Conservation (phyloP, 2,797 vertebrate species). For the Serranus cabrilla region DNA sequence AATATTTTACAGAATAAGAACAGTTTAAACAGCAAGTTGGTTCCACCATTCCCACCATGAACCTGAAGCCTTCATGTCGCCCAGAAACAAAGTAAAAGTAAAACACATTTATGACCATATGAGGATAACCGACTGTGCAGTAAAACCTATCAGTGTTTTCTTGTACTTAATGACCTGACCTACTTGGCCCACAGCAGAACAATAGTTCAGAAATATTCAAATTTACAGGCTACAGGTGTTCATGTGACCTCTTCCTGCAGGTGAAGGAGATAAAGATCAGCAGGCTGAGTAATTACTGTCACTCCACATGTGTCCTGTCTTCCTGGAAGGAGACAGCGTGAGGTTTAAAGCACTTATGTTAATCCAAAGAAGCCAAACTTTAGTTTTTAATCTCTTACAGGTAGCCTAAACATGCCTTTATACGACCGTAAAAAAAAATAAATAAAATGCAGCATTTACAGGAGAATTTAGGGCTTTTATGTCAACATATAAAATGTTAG, state of each 20-base stretch:
- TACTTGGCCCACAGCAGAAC: background rate
- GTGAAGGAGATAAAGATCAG: background rate
- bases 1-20: background rate
- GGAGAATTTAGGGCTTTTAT: background rate
- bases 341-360: background rate
- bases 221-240: slow-evolving; percentile 22
- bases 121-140: accelerated
- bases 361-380: background rate
- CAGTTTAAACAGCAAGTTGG: background rate
- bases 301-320: background rate
- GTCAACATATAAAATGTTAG: too few species aligned
- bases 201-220: background rate
- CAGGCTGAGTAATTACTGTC: slow-evolving; percentile 1
- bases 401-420: background rate
- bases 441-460: background rate
- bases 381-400: background rate
- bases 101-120: background rate
- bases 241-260: slow-evolving; percentile 31
- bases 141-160: background rate
- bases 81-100: background rate
- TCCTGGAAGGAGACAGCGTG: background rate
- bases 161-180: background rate
- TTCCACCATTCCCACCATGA: background rate
- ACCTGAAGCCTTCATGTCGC: background rate
- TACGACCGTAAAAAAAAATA: too few species aligned